Percentiles rank a stretch among this genome's conserved stretches.
These are phyloP conservation scores for Forbesichthys agassizii DNA, from an alignment of 2,113 vertebrate species.

Conservation along the genomic window DNA sequence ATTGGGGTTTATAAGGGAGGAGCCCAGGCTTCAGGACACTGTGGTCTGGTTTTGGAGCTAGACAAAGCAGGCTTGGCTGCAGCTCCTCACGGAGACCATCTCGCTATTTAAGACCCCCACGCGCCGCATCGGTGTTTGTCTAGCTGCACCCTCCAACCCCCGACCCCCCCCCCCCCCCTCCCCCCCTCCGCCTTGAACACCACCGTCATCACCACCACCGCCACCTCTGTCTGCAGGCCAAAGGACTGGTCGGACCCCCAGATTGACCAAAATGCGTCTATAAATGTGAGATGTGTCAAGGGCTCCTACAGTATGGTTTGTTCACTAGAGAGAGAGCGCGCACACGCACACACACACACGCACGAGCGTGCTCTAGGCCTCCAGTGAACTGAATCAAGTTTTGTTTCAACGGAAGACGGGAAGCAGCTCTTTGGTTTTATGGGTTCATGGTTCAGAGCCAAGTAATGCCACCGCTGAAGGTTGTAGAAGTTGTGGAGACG, in stretches of 20 bases:
- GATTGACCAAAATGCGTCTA: conserved; percentile 14
- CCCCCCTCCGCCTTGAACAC: neutral
- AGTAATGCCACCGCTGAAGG: neutral
- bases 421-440: conserved; percentile 9
- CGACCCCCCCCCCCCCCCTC: neutral
- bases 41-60: conserved; percentile 57
- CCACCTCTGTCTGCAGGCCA: conserved; percentile 31
- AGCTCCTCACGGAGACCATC: conserved; percentile 54
- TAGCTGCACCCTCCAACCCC: conserved; percentile 37
- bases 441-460: neutral
- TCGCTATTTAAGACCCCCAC: conserved; percentile 49
- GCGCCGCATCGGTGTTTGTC: conserved; percentile 56
- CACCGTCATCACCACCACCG: neutral
- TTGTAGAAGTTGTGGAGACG: neutral
- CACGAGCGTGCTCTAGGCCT: neutral
- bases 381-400: neutral
- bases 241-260: conserved; percentile 11
- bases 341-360: neutral
- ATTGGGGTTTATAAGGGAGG: conserved; percentile 46
- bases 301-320: neutral
- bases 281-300: conserved; percentile 29
- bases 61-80: conserved; percentile 54
- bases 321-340: neutral
- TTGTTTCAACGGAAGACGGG: neutral
- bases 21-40: conserved; percentile 56